A percentile compares a stretch with the other conserved stretches of the same genome.
These are phyloP conservation scores for Scaptomyza tumidula DNA, from an alignment of 2,888 invertebrate species.

Conservation along the genomic window DNA sequence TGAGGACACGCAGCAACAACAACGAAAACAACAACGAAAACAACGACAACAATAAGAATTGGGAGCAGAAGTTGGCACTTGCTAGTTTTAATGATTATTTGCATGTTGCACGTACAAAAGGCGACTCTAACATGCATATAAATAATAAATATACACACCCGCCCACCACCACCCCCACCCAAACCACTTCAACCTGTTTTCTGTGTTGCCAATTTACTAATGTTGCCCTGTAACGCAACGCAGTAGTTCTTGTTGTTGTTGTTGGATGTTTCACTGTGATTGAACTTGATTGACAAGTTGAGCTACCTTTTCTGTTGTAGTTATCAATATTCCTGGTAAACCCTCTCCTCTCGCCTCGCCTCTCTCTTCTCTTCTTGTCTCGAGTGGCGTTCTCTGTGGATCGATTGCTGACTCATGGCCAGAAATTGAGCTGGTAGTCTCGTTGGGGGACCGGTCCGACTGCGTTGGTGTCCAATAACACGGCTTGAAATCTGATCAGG, in stretches of 20 bases:
- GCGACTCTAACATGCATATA: constrained; percentile 53
- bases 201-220: not conserved
- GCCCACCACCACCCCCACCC: not conserved
- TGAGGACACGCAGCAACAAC: constrained; percentile 65
- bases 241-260: constrained; percentile 5
- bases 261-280: constrained; percentile 20
- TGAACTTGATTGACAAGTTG: constrained; percentile 59
- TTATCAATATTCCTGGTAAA: not conserved
- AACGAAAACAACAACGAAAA: constrained; percentile 31
- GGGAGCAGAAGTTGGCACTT: constrained; percentile 25
- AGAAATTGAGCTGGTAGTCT: constrained; percentile 5
- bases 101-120: constrained; percentile 62
- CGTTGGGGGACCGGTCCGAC: constrained; percentile 9
- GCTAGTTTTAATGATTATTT: constrained; percentile 80
- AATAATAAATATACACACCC: constrained; percentile 69
- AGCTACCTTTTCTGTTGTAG: constrained; percentile 1
- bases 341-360: too few relatives aligned
- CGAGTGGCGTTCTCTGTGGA: constrained; percentile 34
- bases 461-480: constrained; percentile 42
- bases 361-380: constrained; percentile 18
- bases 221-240: constrained; percentile 9
- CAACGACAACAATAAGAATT: constrained; percentile 26
- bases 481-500: constrained; percentile 34
- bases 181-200: not conserved
- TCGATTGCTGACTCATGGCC: constrained; percentile 53